Conservation (phyloP, 2,888 invertebrate species). For the Schrankia costaestrigalis region DNA sequence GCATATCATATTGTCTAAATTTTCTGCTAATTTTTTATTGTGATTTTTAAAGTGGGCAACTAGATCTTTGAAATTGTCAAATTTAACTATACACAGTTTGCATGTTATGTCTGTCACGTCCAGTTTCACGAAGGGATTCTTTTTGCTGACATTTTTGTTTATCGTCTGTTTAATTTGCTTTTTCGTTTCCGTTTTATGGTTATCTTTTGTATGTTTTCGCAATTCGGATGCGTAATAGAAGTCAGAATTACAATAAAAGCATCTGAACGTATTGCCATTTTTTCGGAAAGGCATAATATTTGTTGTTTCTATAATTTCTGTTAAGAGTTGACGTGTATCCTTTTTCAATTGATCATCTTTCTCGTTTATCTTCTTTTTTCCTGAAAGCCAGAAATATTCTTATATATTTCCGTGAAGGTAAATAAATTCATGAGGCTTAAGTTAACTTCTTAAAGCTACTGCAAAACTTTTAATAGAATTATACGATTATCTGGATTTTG, state of each 20-base stretch:
- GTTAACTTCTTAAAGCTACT: too few species aligned
- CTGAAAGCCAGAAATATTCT: slow-evolving; percentile 17
- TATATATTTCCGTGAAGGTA: slow-evolving; percentile 7
- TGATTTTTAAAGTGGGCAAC: slow-evolving; percentile 15
- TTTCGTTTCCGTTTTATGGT: slow-evolving; percentile 8
- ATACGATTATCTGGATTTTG: too few species aligned
- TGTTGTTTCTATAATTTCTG: slow-evolving; percentile 15
- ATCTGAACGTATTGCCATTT: slow-evolving; percentile 17
- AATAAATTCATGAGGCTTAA: too few species aligned
- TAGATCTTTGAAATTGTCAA: slow-evolving; percentile 8
- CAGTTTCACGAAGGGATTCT: slow-evolving; percentile 14
- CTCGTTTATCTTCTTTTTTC: not conserved
- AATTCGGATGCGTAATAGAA: slow-evolving; percentile 12
- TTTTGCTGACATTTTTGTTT: slow-evolving; percentile 7
- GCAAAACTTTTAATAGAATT: too few species aligned
- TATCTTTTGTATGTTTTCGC: slow-evolving; percentile 8
- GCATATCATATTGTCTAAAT: slow-evolving; percentile 13
- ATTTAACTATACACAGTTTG: slow-evolving; percentile 11
- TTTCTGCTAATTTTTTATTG: slow-evolving; percentile 4
- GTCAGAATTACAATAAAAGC: slow-evolving; percentile 19
- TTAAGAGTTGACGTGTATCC: slow-evolving; percentile 7
- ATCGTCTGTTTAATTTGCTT: slow-evolving; percentile 5
- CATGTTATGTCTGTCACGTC: slow-evolving; percentile 19
- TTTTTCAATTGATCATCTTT: slow-evolving; percentile 1
- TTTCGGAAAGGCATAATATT: slow-evolving; percentile 20